Conservation (phyloP, 2,888 invertebrate genomes). For the Lissocephala sabroskyi region DNA sequence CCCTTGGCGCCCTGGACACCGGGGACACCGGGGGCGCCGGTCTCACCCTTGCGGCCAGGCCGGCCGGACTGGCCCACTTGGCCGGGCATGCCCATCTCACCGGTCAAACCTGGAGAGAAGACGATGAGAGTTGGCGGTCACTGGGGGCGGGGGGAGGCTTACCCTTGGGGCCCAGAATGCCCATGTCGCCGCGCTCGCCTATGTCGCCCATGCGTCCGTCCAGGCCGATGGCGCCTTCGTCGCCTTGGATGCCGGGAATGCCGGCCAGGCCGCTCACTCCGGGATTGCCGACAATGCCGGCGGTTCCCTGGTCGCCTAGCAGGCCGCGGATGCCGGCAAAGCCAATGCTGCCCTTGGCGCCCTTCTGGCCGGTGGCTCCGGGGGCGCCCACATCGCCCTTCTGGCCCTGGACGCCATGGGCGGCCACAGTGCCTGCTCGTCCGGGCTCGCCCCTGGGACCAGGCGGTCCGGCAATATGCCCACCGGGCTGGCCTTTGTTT, state of each 20-base stretch:
- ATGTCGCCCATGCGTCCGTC: constrained; percentile 70
- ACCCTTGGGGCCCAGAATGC: constrained; percentile 67
- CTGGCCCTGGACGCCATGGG: constrained; percentile 70
- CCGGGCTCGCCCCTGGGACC: constrained; percentile 69
- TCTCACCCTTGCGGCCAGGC: constrained; percentile 62
- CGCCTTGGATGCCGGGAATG: constrained; percentile 70
- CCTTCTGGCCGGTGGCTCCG: constrained; percentile 58
- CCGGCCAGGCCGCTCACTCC: constrained; percentile 60
- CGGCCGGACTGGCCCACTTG: constrained; percentile 52
- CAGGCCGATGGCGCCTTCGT: constrained; percentile 76
- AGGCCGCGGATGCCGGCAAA: constrained; percentile 72
- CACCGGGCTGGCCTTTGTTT: constrained; percentile 71
- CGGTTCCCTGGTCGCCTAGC: constrained; percentile 70
- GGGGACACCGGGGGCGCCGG: constrained; percentile 52
- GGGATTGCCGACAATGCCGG: constrained; percentile 46
- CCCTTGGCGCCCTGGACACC: constrained; percentile 73
- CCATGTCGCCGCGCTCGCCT: constrained; percentile 71
- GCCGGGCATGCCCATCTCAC: constrained; percentile 60
- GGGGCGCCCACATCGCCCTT: constrained; percentile 72
- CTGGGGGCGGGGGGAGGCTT: neutral
- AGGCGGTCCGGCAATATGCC: constrained; percentile 67
- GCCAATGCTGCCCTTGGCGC: constrained; percentile 73
- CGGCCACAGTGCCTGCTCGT: constrained; percentile 69
- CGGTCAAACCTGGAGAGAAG: constrained; percentile 44
- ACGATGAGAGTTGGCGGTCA: too few species aligned